Evolutionary conservation across 64 coral and sea anemone species (phyloP).

Genomic region (Acropora tenuis): DNA sequence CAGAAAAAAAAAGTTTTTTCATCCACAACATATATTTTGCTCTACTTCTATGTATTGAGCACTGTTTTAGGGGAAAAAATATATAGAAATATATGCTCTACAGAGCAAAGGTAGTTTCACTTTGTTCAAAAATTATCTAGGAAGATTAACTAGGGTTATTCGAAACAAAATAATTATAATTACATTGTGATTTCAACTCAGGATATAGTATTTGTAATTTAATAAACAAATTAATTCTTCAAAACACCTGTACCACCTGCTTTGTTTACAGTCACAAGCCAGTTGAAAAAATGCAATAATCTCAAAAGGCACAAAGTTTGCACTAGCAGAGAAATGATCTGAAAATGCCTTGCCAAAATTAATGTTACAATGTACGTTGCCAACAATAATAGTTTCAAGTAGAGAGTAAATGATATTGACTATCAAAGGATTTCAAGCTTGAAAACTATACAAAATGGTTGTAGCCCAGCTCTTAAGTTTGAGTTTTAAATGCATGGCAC

Average conservation of each 20-base stretch:
- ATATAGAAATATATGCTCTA: too few species aligned
- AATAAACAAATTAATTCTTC: not conserved
- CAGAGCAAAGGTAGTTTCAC: too few species aligned
- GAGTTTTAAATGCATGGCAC: too few species aligned
- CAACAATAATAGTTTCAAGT: too few species aligned
- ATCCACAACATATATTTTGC: too few species aligned
- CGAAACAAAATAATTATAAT: not conserved
- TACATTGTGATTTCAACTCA: not conserved
- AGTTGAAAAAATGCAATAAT: not conserved
- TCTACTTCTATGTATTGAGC: too few species aligned
- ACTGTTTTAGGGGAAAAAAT: too few species aligned
- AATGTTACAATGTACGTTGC: too few species aligned
- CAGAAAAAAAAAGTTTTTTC: too few species aligned
- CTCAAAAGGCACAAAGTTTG: not conserved
- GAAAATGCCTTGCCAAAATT: not conserved
- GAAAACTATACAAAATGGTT: not conserved
- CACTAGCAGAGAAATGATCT: not conserved
- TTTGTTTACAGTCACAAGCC: not conserved
- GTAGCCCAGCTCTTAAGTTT: too few species aligned
- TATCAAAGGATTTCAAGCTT: not conserved
- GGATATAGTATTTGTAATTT: not conserved
- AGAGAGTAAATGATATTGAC: not conserved
- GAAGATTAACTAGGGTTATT: not conserved
- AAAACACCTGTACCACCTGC: conserved; percentile 14
- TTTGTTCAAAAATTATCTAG: too few species aligned